Percentiles rank a stretch among this genome's conserved stretches.
Conservation (phyloP, 2,797 vertebrate genomes). For the Pseudochaenichthys georgianus region DNA sequence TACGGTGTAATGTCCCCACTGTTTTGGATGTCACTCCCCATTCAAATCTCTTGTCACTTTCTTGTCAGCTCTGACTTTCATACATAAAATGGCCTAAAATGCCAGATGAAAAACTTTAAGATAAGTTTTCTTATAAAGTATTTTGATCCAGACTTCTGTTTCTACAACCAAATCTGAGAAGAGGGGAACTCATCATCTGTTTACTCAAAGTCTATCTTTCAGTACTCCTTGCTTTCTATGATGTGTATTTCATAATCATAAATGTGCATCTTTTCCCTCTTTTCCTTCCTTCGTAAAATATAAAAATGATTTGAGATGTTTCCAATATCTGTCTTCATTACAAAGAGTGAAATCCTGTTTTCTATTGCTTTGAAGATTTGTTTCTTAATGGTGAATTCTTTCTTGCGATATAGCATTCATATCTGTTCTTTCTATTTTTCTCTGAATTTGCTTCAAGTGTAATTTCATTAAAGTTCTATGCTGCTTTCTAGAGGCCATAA, state of each 20-base stretch:
- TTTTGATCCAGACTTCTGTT: neutral
- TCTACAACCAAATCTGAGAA: neutral
- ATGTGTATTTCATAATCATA: neutral
- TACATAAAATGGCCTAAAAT: slow-evolving; percentile 1
- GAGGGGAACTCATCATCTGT: neutral
- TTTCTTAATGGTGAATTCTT: neutral
- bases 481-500: slow-evolving; percentile 13
- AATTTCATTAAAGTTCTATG: slow-evolving; percentile 2
- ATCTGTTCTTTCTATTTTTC: neutral
- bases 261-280: neutral
- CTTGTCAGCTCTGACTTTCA: slow-evolving; percentile 23
- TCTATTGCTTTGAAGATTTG: neutral
- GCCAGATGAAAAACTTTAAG: neutral
- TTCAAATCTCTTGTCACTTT: slow-evolving; percentile 9
- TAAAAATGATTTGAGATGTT: neutral
- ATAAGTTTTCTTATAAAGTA: neutral
- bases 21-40: slow-evolving; percentile 5
- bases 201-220: neutral
- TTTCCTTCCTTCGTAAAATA: neutral
- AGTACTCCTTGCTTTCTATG: neutral
- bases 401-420: neutral
- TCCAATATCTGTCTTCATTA: neutral
- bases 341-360: neutral
- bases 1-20: neutral
- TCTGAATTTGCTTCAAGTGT: neutral